Evolutionary conservation across 2,797 vertebrate genomes (phyloP).

Genomic region (Oreochromis grahami): DNA sequence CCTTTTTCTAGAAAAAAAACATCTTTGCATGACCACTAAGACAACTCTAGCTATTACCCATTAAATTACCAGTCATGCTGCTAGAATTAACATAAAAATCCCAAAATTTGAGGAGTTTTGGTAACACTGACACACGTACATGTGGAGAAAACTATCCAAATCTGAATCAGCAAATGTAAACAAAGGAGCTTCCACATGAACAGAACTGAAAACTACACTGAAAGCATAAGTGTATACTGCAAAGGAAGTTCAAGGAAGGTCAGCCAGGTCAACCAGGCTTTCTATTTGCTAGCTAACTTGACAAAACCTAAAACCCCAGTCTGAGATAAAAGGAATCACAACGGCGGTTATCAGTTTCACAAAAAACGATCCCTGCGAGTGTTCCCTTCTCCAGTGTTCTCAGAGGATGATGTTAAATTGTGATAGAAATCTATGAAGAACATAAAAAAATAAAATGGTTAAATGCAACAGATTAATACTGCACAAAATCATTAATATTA

Average conservation of each 20-base stretch:
- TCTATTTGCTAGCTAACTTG: not conserved
- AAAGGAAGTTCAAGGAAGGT: not conserved
- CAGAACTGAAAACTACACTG: not conserved
- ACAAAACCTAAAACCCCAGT: not conserved
- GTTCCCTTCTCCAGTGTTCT: not conserved
- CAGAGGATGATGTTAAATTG: not conserved
- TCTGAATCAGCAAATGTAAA: not conserved
- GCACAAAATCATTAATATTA: not conserved
- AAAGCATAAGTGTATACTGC: not conserved
- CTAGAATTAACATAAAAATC: not conserved
- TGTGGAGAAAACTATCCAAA: not conserved
- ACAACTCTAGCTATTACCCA: not conserved
- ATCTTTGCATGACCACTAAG: not conserved
- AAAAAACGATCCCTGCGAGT: not conserved
- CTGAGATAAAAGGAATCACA: not conserved
- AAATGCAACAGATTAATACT: not conserved
- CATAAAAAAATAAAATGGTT: not conserved
- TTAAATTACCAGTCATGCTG: not conserved
- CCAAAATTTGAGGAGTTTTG: not conserved
- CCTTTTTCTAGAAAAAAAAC: not conserved
- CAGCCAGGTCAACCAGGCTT: not conserved
- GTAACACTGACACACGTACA: not conserved
- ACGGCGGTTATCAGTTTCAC: not conserved
- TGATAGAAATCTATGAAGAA: not conserved
- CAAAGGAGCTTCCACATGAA: not conserved